Evolutionary conservation across 2,888 invertebrate species (phyloP), one percentile per base, ranked within the genome.

Genomic region (Glaucopsyche alexis): DNA sequence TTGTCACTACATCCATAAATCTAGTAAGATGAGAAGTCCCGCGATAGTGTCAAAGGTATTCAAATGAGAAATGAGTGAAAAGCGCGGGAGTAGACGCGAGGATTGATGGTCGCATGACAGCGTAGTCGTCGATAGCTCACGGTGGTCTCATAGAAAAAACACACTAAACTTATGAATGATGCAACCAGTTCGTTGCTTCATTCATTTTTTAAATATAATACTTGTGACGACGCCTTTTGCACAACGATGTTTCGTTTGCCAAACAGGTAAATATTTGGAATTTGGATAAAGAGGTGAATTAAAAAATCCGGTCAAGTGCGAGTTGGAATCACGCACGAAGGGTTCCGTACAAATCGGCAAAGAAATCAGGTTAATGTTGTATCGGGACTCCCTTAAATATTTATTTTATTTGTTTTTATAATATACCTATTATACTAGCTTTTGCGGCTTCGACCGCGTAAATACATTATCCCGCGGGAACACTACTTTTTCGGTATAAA

Each of bases 71-170:
- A 85, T 84, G 80, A 80, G 78, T 78, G 81, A 81, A 82, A 82
- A 81, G 78, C 76, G 81, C 78, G 78, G 80, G 78, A 80, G 81
- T 77, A 78, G 80, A 82, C 82, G 82, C 80, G 76, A 85, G 79
- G 83, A 89, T 88, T 89, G 86, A 88, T 90, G 88, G 83, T 83
- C 78, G 76, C 78, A 76, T 78, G 83, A 82, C 85, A 78, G 75
- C 82, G 79, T 80, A 77, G 60, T 60, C 60, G 29, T 60, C 60
- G 60, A 60, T 60, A 60, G 29, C 60, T 60, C 60, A 60, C 60
- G 87, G 88, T 88, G 88, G 88, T 87, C 87, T 77, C 78, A 50
- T 50, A 65, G 50, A 72, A 81, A 82, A 80, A 79, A 79, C 80
- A 79, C 79, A 78, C 75, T n/a, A n/a, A n/a, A n/a, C n/a, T 82